These are phyloP conservation scores for Silurus asotus DNA, from an alignment of 2,113 vertebrate species.

Conservation along the genomic window DNA sequence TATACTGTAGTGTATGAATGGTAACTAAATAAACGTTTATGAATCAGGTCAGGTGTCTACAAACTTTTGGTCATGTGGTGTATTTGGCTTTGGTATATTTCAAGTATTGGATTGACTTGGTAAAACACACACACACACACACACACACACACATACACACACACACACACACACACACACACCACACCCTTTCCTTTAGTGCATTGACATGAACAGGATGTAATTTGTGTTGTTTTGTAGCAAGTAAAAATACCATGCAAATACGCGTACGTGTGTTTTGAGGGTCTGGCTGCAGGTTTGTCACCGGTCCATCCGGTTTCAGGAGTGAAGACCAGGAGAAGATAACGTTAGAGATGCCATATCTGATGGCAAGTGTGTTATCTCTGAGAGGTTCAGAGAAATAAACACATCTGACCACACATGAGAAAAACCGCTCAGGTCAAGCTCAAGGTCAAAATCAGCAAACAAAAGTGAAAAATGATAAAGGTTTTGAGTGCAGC, in stretches of 20 bases:
- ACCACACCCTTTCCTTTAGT: background rate
- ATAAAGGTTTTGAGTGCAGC: background rate
- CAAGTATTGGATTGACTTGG: background rate
- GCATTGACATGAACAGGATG: background rate
- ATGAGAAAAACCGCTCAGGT: background rate
- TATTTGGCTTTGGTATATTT: no score
- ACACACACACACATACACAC: background rate
- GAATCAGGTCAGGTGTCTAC: no score
- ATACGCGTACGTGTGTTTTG: background rate
- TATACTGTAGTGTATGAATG: no score
- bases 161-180: background rate
- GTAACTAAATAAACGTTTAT: no score
- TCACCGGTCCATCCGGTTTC: slow-evolving; percentile 6
- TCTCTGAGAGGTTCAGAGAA: slow-evolving; percentile 11
- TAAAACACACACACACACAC: background rate
- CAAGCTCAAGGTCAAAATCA: background rate
- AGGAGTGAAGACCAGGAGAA: slow-evolving; percentile 10
- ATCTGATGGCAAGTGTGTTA: slow-evolving; percentile 12
- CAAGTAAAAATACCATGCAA: background rate
- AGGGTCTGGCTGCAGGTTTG: background rate
- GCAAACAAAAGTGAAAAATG: background rate
- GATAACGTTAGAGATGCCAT: slow-evolving; percentile 2
- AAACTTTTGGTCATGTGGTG: no score
- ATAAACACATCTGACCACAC: slow-evolving; percentile 26
- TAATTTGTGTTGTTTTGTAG: background rate